Base-by-base conservation (phyloP, 92 coral and sea anemone genomes). In the Epizoanthus fatuus region DNA sequence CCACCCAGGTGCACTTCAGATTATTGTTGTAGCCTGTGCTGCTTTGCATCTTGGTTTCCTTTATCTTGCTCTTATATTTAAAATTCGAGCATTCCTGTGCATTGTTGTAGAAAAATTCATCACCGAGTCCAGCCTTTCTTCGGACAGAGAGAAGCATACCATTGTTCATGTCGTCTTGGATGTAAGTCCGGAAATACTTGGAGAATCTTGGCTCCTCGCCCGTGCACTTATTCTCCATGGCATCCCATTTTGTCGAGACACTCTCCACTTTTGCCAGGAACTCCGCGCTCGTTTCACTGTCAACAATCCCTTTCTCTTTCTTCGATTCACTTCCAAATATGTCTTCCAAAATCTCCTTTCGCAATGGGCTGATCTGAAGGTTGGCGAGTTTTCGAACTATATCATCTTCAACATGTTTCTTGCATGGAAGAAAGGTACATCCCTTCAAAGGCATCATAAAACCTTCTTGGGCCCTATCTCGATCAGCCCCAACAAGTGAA, bases 251-350 rank as follows among this genome's bases (percentile, higher is more conserved):
- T 51, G 29, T 63, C 29, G 90, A 70, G 17, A 86, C 91, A 54
- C 90, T 79, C 90, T 79, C 82, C 52, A 81, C 93, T 86, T 89
- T 81, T 5, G 93, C 93, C 70, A 89, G 15, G 63, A 92, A 89
- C 74, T 89, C 95, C 3, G 80, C 88, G 8, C 57, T 52, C 7
- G 79, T 88, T 15, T 59, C 20, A 45, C 87, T 87, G 85, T 88
- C 86, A 40, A 83, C 60, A 19, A 88, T 63, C 5, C 86, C 89
- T 63, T 80, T 83, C 67, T 88, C 79, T 42, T 87, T 58, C 59
- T 70, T 71, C 22, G 14, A 45, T 63, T 91, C 91, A 17, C 68
- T 17, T 35, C 91, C 85, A 53, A 90, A 90, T 11, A 59, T 87
- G 70, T 91, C 91, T 42, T 62, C 12, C 44, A 87, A 57, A 20